Conservation (phyloP, 2,888 invertebrate genomes). For the Harpalus rufipes region DNA sequence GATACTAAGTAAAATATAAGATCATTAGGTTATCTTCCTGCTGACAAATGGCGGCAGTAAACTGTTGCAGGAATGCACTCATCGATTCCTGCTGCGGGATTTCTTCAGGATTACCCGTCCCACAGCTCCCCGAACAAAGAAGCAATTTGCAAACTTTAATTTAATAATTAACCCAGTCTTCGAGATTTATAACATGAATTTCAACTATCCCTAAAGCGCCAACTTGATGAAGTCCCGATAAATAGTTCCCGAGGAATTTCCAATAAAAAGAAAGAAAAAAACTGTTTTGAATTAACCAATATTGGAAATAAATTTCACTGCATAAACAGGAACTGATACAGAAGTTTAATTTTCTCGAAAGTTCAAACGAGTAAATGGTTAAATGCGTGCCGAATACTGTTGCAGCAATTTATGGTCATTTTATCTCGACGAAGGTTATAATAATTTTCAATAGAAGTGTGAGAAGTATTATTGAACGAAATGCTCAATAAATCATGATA, state of each 20-base stretch:
- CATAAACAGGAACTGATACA: background rate
- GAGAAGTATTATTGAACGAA: no score
- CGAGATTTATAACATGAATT: constrained; percentile 50
- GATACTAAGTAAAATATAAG: constrained; percentile 38
- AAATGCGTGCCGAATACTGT: background rate
- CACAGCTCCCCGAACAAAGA: constrained; percentile 35
- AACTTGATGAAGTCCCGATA: constrained; percentile 25
- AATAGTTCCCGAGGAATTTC: constrained; percentile 37
- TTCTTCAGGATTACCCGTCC: background rate
- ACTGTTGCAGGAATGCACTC: background rate
- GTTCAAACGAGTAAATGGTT: background rate
- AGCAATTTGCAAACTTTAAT: constrained; percentile 51
- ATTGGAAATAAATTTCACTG: constrained; percentile 16
- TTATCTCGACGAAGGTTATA: background rate
- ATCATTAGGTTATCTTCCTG: constrained; percentile 29
- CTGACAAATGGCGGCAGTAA: background rate
- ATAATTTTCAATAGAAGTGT: no score
- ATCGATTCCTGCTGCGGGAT: constrained; percentile 32
- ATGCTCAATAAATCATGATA: no score
- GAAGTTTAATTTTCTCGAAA: background rate
- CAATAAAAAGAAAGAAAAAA: constrained; percentile 16
- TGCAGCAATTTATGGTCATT: background rate
- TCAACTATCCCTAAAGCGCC: constrained; percentile 22
- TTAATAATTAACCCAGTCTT: constrained; percentile 36
- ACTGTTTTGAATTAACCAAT: constrained; percentile 1